Evolutionary conservation across 35 echinoderm and acorn worm genomes (phyloP).

Genomic region (Chiridota heheva): DNA sequence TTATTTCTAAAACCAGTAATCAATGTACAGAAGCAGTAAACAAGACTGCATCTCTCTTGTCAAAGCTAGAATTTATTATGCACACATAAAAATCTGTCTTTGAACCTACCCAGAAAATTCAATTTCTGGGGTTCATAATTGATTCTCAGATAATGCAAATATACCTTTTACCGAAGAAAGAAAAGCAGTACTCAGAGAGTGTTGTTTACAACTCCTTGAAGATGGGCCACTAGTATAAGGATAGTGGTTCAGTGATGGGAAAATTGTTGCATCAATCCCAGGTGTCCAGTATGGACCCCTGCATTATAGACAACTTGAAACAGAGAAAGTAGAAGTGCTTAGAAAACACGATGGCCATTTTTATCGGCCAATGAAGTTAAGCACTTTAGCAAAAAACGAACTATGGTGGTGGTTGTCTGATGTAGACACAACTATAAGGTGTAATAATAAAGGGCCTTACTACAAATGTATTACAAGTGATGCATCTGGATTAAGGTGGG

Average conservation of each 20-base stretch:
- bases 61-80: neutral
- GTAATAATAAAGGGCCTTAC: neutral
- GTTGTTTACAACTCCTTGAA: slow-evolving; percentile 10
- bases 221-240: neutral
- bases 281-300: neutral
- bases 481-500: neutral
- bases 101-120: neutral
- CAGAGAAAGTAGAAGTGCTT: neutral
- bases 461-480: neutral
- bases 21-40: neutral
- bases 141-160: slow-evolving; percentile 43
- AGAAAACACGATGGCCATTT: neutral
- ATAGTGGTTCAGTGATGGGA: neutral
- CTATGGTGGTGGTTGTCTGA: slow-evolving; percentile 2
- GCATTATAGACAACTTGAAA: neutral
- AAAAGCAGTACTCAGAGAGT: slow-evolving; percentile 28
- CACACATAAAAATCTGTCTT: slow-evolving; percentile 33
- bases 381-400: neutral
- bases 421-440: neutral
- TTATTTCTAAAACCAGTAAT: neutral
- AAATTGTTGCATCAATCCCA: neutral
- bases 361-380: neutral
- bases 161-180: slow-evolving; percentile 16
- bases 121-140: slow-evolving; percentile 59
- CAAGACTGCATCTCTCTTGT: neutral